These are phyloP conservation scores for Danio kyathit DNA, from an alignment of 2,797 vertebrate species.

Conservation along the genomic window DNA sequence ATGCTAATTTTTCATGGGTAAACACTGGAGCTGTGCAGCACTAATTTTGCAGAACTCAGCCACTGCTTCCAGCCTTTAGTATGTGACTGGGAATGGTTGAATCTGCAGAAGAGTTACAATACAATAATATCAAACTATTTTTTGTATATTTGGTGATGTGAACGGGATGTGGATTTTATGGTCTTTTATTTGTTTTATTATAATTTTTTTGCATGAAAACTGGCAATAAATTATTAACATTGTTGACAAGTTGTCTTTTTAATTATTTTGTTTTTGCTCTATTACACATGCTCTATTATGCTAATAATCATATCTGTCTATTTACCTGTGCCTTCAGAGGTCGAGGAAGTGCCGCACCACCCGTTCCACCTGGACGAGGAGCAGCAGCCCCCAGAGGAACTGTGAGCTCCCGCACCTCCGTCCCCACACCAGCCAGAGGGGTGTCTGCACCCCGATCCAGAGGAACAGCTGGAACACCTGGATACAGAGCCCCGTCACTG, in stretches of 20 bases:
- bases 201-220: too few species aligned
- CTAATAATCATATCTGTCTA: neutral
- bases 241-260: neutral
- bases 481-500: constrained; percentile 87
- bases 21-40: constrained; percentile 18
- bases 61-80: constrained; percentile 10
- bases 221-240: neutral
- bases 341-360: constrained; percentile 84
- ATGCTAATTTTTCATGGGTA: constrained; percentile 28
- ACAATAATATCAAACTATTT: constrained; percentile 11
- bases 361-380: constrained; percentile 83
- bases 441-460: constrained; percentile 83
- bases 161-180: too few species aligned
- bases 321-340: constrained; percentile 77
- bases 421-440: constrained; percentile 84
- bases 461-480: constrained; percentile 79
- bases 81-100: neutral
- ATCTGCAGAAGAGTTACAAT: neutral
- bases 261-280: neutral
- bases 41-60: constrained; percentile 30
- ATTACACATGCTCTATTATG: neutral
- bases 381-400: constrained; percentile 85
- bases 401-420: constrained; percentile 82
- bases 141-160: neutral
- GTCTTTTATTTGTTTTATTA: too few species aligned